phyloP scores from a whole-genome alignment of 2,888 invertebrate species.

The Caenorhabditis wallacei region DNA sequence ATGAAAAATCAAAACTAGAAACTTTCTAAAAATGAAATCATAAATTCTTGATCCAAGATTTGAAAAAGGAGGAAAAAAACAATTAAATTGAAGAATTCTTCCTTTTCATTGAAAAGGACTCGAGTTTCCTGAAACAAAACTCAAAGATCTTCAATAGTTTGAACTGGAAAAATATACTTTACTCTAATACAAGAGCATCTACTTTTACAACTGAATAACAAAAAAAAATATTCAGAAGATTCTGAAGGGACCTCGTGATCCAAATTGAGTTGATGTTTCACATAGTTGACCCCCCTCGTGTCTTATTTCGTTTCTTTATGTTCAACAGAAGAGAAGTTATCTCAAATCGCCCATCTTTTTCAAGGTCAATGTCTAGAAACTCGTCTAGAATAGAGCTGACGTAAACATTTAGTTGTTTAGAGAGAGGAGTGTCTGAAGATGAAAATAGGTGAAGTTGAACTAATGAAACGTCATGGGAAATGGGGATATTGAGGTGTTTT shows the following conservation, averaged over 20 bases:
- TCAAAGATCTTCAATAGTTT: constrained; percentile 6
- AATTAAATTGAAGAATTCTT: constrained; percentile 14
- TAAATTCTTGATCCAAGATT: neutral
- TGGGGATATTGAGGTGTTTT: neutral
- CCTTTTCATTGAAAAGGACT: neutral
- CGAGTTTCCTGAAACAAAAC: neutral
- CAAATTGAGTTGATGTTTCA: constrained; percentile 59
- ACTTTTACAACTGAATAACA: neutral
- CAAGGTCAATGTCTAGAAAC: constrained; percentile 3
- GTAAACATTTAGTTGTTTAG: constrained; percentile 18
- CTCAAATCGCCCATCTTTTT: constrained; percentile 32
- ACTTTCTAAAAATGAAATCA: neutral
- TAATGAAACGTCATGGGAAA: neutral
- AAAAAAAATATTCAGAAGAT: neutral
- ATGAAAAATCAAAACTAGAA: too few relatives aligned
- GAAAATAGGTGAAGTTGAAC: neutral
- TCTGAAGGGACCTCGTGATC: neutral
- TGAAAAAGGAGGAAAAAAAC: constrained; percentile 5
- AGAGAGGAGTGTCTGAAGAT: neutral
- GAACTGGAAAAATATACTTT: too few relatives aligned
- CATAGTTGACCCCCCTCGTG: constrained; percentile 30
- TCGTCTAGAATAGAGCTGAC: constrained; percentile 27
- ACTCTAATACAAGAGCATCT: too few relatives aligned
- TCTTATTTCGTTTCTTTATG: neutral
- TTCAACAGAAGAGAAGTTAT: constrained; percentile 6